These are phyloP conservation scores for Peucedramus taeniatus DNA, from an alignment of 2,113 vertebrate species.

Conservation along the genomic window DNA sequence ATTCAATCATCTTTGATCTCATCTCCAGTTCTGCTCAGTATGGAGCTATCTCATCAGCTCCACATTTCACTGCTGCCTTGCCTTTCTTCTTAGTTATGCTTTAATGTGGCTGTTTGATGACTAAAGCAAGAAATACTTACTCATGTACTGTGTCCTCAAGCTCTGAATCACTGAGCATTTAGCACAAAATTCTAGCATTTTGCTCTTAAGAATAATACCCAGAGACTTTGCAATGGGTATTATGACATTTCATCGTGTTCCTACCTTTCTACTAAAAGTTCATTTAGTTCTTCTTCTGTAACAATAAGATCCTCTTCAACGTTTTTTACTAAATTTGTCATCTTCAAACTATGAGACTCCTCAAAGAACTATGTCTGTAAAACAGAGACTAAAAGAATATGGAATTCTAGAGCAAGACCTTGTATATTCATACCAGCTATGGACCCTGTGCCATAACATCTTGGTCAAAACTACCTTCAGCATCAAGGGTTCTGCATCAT, in stretches of 20 bases:
- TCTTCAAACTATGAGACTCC: neutral
- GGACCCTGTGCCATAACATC: neutral
- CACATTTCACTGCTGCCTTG: neutral
- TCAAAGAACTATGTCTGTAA: neutral
- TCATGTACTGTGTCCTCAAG: neutral
- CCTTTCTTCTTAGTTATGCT: slow-evolving; percentile 7
- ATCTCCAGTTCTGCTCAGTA: neutral
- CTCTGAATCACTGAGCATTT: neutral
- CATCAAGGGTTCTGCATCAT: neutral
- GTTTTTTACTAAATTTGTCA: neutral
- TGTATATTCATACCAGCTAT: neutral
- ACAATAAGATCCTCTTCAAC: neutral
- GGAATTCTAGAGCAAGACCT: neutral
- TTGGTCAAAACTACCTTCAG: neutral
- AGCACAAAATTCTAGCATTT: neutral
- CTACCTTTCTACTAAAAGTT: neutral
- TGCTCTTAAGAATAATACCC: neutral
- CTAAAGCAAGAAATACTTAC: neutral
- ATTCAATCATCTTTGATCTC: neutral
- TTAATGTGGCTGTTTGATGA: neutral
- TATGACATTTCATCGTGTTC: neutral
- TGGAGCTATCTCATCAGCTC: neutral
- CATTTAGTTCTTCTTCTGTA: neutral
- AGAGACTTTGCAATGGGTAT: neutral
- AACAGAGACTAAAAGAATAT: neutral